These are phyloP conservation scores for Ormyrus nitidulus DNA, from an alignment of 2,888 invertebrate species.

Conservation along the genomic window DNA sequence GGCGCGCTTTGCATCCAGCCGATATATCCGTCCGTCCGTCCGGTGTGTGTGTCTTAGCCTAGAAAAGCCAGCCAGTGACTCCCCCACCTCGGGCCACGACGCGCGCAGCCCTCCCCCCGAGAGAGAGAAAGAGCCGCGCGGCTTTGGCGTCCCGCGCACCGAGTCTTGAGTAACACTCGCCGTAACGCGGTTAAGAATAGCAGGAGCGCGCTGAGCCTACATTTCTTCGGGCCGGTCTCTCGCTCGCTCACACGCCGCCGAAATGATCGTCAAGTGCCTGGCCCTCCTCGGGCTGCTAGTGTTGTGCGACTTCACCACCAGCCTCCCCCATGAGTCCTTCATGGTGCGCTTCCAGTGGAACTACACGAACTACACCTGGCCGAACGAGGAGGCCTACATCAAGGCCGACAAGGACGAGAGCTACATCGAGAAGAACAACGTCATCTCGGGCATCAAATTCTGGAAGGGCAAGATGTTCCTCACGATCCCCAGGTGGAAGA, in stretches of 20 bases:
- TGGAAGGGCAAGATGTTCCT: conserved; percentile 83
- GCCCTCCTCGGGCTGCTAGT: conserved; percentile 54
- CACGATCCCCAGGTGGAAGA: conserved; percentile 83
- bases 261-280: conserved; percentile 54
- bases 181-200: conserved; percentile 61
- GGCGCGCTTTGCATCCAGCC: conserved; percentile 10
- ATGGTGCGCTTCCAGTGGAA: conserved; percentile 86
- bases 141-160: neutral
- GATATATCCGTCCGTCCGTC: no score
- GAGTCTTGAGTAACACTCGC: conserved; percentile 57
- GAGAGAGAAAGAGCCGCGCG: neutral
- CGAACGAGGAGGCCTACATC: conserved; percentile 77
- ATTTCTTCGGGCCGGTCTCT: conserved; percentile 11
- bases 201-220: conserved; percentile 33
- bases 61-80: conserved; percentile 2
- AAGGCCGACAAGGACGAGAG: conserved; percentile 78
- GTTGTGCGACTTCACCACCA: conserved; percentile 9
- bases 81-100: neutral
- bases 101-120: conserved; percentile 6
- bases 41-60: conserved; percentile 1
- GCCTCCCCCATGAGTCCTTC: conserved; percentile 76
- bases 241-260: neutral
- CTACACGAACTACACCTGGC: conserved; percentile 83
- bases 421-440: conserved; percentile 83
- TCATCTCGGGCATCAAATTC: conserved; percentile 82